Evolutionary conservation across 92 coral and sea anemone species (phyloP).

Genomic region (Porites cylindrica): DNA sequence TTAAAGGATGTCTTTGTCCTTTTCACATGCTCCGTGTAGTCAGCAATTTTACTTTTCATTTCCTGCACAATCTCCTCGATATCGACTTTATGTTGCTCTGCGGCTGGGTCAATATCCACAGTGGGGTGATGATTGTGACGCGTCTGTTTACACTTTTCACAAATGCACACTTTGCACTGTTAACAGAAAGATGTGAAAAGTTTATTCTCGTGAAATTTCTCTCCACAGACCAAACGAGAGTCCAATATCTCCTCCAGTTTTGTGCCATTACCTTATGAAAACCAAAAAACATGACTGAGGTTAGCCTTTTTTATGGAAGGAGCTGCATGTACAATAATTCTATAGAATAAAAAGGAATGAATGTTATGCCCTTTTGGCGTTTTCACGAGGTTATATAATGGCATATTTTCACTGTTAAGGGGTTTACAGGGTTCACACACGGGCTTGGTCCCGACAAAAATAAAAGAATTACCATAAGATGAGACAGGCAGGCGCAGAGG

Average conservation of each 20-base stretch:
- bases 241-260: neutral
- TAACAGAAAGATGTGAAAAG: neutral
- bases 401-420: too few species aligned
- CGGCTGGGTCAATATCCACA: conserved; percentile 1
- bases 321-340: too few species aligned
- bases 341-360: too few species aligned
- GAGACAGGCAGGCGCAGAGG: too few species aligned
- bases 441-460: too few species aligned
- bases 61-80: neutral
- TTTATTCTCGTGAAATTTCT: conserved; percentile 14
- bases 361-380: too few species aligned
- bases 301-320: too few species aligned
- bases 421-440: too few species aligned
- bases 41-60: neutral
- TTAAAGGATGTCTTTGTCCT: neutral
- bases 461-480: too few species aligned
- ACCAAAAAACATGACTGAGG: too few species aligned
- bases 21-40: neutral
- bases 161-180: conserved; percentile 28
- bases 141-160: neutral
- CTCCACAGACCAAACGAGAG: neutral
- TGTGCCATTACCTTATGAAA: too few species aligned
- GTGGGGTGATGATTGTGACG: neutral
- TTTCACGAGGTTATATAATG: too few species aligned
- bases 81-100: neutral